Evolutionary conservation across 2,888 invertebrate genomes (phyloP).

Genomic region (Drosophila macrospina): DNA sequence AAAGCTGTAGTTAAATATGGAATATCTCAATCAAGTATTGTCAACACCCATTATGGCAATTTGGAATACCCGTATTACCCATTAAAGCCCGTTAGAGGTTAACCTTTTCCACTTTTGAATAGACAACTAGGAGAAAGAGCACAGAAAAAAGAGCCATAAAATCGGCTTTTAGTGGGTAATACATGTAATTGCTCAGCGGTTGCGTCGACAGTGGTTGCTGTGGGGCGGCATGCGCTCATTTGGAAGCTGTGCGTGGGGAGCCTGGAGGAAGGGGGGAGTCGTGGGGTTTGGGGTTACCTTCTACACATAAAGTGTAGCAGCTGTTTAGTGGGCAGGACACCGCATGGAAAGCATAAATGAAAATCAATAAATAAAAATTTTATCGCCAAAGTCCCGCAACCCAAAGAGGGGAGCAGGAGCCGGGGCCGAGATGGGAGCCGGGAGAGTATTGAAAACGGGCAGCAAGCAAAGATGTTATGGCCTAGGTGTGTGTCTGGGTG

Average conservation of each 20-base stretch:
- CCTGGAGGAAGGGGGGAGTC: not conserved
- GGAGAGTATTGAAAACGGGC: conserved; percentile 2
- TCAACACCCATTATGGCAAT: not conserved
- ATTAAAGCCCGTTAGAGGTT: conserved; percentile 6
- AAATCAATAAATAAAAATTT: conserved; percentile 76
- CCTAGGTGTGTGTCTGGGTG: conserved; percentile 4
- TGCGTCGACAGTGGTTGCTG: conserved; percentile 14
- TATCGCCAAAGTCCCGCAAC: conserved; percentile 56
- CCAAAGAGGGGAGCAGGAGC: conserved; percentile 4
- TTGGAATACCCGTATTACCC: not conserved
- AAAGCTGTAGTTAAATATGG: not conserved
- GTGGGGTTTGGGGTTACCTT: no score
- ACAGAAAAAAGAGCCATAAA: conserved; percentile 36
- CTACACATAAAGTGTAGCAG: conserved; percentile 63
- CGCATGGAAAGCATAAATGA: conserved; percentile 71
- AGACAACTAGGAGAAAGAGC: not conserved
- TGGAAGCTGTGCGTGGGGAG: conserved; percentile 13
- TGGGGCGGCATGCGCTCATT: conserved; percentile 17
- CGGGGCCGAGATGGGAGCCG: no score
- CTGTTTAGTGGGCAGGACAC: conserved; percentile 65
- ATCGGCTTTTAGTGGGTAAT: conserved; percentile 46
- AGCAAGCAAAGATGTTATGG: conserved; percentile 2
- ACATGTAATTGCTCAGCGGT: conserved; percentile 54
- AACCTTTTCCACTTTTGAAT: conserved; percentile 16
- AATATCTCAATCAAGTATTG: conserved; percentile 7